Base-by-base conservation (phyloP, 2,113 vertebrate species). In the Notiomystis cincta region DNA sequence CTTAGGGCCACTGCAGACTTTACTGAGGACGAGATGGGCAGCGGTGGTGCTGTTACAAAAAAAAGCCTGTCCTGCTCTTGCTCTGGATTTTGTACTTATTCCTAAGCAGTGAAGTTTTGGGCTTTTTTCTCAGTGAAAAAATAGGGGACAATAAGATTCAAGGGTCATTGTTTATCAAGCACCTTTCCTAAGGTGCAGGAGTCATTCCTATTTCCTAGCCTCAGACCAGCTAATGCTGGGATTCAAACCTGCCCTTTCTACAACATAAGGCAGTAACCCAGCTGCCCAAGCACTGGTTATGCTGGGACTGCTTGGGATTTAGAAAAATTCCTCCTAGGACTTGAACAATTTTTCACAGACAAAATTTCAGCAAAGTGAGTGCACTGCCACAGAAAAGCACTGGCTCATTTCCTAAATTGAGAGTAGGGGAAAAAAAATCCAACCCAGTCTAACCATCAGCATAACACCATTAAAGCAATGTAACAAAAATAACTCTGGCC, bases 401-500 rank as follows among this genome's bases (percentile, higher is more conserved):
- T 91, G 69, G 40, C 56, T 94, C n/a, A 23, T 92, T 92, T 88
- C 61, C 69, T 73, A 79, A 87, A 80, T 44, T 66, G 65, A 87
- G 19, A 44, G 54, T 45, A 64, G 42, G 7, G 1, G 16, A 25
- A 82, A 72, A 75, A 42, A 47, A 84, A 40, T 75, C 35, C n/a
- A 81, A 50, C n/a, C 3, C n/a, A 42, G 13, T 71, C 51, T 75
- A 94, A 87, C 76, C 28, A 73, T 82, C 90, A 90, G 1, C 45
- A n/a, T 48, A 89, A 67, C 7, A 5, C 69, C 56, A 81, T 58
- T 90, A 78, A 81, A 90, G 76, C 4, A 1, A 64, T 38, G 25
- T 67, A 73, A 83, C 23, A 6, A 96, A 93, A 96, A 95, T 94
- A 90, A 83, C 79, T 91, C 64, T 51, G 82, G 66, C 79, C 85